Evolutionary conservation across 1,140 invertebrate species (phyloP).

Genomic region (Drosophila takahashii): DNA sequence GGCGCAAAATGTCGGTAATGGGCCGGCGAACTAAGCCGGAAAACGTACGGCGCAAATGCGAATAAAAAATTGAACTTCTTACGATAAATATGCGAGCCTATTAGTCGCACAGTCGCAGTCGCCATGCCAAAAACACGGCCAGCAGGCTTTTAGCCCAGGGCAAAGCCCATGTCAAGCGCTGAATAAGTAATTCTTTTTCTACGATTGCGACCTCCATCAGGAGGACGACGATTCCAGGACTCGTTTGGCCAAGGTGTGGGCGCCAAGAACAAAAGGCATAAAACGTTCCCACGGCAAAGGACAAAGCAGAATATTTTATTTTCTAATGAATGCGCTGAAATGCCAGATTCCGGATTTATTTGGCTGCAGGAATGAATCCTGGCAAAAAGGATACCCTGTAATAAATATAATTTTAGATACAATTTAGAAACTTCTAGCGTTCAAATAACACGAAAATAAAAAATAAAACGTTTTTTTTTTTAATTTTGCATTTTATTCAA

Average conservation of each 20-base stretch:
- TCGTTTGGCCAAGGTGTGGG: conserved; percentile 35
- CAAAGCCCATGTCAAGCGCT: conserved; percentile 46
- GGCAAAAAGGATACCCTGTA: conserved; percentile 15
- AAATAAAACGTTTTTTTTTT: too few species aligned
- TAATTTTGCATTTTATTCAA: too few species aligned
- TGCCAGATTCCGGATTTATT: conserved; percentile 63
- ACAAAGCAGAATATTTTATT: conserved; percentile 75
- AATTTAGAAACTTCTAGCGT: too few species aligned
- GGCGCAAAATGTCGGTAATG: conserved; percentile 70
- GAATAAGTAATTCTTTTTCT: conserved; percentile 68
- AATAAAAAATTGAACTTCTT: conserved; percentile 82
- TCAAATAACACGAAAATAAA: too few species aligned
- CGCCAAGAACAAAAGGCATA: conserved; percentile 60
- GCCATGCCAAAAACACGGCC: conserved; percentile 17
- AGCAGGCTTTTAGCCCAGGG: conserved; percentile 40
- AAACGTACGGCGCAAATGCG: conserved; percentile 41
- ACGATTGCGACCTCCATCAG: conserved; percentile 5
- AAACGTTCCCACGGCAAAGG: conserved; percentile 38
- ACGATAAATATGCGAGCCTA: conserved; percentile 73
- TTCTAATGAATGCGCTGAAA: conserved; percentile 65
- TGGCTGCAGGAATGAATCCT: not conserved
- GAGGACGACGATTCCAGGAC: conserved; percentile 5
- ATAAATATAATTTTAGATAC: not conserved
- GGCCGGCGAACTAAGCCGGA: conserved; percentile 58
- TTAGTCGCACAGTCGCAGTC: conserved; percentile 62